phyloP scores from a whole-genome alignment of 2,888 invertebrate species.

The Cordilura impudica region DNA sequence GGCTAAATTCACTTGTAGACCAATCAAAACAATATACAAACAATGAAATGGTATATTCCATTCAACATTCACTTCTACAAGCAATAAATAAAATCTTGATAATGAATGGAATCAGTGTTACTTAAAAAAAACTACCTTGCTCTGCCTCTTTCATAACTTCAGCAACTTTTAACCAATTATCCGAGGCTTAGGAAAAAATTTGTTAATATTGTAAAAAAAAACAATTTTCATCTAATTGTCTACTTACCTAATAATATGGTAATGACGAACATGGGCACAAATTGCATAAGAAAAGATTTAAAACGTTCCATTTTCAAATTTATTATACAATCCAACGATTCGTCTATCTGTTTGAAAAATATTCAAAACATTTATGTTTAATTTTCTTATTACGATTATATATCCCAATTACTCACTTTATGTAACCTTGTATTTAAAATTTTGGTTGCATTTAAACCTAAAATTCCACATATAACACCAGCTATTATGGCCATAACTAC shows the following conservation, averaged over 20 bases:
- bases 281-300: constrained; percentile 69
- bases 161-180: constrained; percentile 75
- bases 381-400: background rate
- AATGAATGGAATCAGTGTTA: no score
- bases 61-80: constrained; percentile 75
- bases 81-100: no score
- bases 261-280: constrained; percentile 69
- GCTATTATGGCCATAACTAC: constrained; percentile 74
- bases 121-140: constrained; percentile 68
- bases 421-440: constrained; percentile 72
- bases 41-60: constrained; percentile 78
- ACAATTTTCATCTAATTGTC: background rate
- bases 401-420: constrained; percentile 67
- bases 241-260: constrained; percentile 66
- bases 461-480: constrained; percentile 75
- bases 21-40: constrained; percentile 74
- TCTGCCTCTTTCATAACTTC: constrained; percentile 67
- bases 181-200: constrained; percentile 67
- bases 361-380: background rate
- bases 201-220: background rate
- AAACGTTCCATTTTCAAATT: constrained; percentile 71
- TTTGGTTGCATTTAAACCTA: constrained; percentile 72
- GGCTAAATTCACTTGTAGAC: constrained; percentile 75
- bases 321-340: constrained; percentile 69
- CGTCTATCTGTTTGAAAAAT: no score